Evolutionary conservation across 2,888 invertebrate genomes (phyloP).

Genomic region (Xanthia togata): DNA sequence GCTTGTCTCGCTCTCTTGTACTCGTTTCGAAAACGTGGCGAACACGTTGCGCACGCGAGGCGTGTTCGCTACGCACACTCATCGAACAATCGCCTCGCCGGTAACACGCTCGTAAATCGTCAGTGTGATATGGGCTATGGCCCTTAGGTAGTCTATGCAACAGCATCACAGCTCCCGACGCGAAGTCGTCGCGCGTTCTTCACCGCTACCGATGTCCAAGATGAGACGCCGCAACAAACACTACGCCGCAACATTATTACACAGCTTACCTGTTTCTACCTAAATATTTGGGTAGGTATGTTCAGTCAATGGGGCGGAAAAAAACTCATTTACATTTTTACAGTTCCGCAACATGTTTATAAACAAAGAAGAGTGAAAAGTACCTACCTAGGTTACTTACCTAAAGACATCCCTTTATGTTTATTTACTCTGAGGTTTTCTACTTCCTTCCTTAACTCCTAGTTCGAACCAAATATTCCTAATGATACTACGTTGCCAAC

Average conservation of each 20-base stretch:
- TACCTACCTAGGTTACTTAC: constrained; percentile 35
- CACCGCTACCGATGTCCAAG: constrained; percentile 5
- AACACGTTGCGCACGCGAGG: too few species aligned
- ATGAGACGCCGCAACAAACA: background rate
- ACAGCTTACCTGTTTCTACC: constrained; percentile 12
- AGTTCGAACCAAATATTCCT: constrained; percentile 1
- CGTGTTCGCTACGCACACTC: too few species aligned
- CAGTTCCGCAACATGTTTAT: constrained; percentile 21
- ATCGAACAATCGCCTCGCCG: too few species aligned
- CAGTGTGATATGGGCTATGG: background rate
- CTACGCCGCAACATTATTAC: background rate
- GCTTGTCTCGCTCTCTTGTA: too few species aligned
- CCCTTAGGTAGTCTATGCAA: background rate
- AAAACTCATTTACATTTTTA: constrained; percentile 19
- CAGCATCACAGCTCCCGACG: background rate
- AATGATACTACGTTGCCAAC: constrained; percentile 9
- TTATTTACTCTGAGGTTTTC: background rate
- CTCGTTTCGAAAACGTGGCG: too few species aligned
- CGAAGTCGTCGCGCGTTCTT: background rate
- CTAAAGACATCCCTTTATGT: background rate
- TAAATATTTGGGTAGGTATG: constrained; percentile 12
- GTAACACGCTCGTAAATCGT: too few species aligned
- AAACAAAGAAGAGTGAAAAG: constrained; percentile 10
- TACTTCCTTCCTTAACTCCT: background rate
- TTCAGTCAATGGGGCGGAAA: constrained; percentile 12